Percentiles rank a stretch among this genome's conserved stretches.
Conservation (phyloP, 1,140 invertebrate genomes). For the Adelges cooleyi region DNA sequence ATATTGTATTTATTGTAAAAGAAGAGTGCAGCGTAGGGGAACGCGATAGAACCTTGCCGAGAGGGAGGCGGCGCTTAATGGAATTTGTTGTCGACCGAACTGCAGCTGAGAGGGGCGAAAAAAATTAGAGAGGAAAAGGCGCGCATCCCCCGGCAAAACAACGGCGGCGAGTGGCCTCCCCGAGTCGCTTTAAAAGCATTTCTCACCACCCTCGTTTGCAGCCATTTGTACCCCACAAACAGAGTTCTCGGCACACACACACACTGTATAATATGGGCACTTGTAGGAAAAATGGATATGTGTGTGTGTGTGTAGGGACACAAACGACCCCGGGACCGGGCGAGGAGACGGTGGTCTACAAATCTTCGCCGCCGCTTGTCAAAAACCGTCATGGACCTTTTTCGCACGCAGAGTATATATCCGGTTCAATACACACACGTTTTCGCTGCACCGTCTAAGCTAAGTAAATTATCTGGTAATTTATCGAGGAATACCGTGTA, state of each 20-base stretch:
- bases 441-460: neutral
- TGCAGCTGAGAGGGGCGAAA: too few species aligned
- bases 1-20: too few species aligned
- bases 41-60: too few species aligned
- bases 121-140: too few species aligned
- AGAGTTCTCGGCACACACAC: neutral
- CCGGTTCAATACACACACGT: conserved; percentile 11
- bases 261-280: too few species aligned
- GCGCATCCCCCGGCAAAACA: neutral
- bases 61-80: neutral
- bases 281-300: neutral
- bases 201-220: neutral
- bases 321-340: too few species aligned
- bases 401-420: neutral
- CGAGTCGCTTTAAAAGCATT: conserved; percentile 21
- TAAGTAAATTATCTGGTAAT: conserved; percentile 25
- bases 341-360: conserved; percentile 3
- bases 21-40: neutral
- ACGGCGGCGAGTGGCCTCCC: neutral
- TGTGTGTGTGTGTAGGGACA: neutral
- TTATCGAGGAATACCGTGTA: conserved; percentile 12
- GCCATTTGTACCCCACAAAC: neutral
- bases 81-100: conserved; percentile 1
- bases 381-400: conserved; percentile 25
- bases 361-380: conserved; percentile 16